These are phyloP conservation scores for Leptoclinus maculatus DNA, from an alignment of 2,797 vertebrate species.

Conservation along the genomic window DNA sequence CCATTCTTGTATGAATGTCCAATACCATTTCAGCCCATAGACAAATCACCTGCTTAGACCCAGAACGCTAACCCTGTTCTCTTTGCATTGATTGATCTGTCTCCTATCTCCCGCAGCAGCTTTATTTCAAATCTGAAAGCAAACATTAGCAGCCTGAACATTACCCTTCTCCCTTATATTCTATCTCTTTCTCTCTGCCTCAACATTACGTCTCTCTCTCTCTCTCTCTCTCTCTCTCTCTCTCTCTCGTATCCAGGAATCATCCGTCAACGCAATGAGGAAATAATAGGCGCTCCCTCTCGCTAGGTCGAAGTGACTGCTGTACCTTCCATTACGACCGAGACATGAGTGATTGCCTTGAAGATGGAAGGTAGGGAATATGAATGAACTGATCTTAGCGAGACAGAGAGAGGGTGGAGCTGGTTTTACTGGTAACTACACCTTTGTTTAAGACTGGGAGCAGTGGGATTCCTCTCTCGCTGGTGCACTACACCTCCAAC, in stretches of 20 bases:
- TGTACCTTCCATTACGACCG: slow-evolving; percentile 71
- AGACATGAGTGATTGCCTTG: slow-evolving; percentile 73
- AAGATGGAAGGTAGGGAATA: slow-evolving; percentile 61
- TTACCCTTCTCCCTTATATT: slow-evolving; percentile 62
- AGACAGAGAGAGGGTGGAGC: slow-evolving; percentile 25
- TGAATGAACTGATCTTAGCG: slow-evolving; percentile 68
- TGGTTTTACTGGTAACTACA: slow-evolving; percentile 16
- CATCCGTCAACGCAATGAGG: slow-evolving; percentile 75
- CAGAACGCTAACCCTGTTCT: slow-evolving; percentile 59
- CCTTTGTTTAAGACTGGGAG: slow-evolving; percentile 39
- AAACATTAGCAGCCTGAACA: slow-evolving; percentile 72
- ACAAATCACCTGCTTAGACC: slow-evolving; percentile 71
- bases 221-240: slow-evolving; percentile 27
- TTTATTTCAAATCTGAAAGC: slow-evolving; percentile 79
- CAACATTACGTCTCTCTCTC: slow-evolving; percentile 22
- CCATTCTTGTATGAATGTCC: slow-evolving; percentile 64
- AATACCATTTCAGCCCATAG: slow-evolving; percentile 60
- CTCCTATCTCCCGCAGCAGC: slow-evolving; percentile 63
- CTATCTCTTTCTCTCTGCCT: slow-evolving; percentile 52
- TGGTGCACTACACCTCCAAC: slow-evolving; percentile 16
- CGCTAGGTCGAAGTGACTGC: slow-evolving; percentile 72
- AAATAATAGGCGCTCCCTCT: slow-evolving; percentile 77
- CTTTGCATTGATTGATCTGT: slow-evolving; percentile 72
- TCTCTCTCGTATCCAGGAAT: slow-evolving; percentile 64
- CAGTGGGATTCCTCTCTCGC: slow-evolving; percentile 29